Evolutionary conservation across 1,140 invertebrate genomes (phyloP).

Genomic region (Drosophila malerkotliana): DNA sequence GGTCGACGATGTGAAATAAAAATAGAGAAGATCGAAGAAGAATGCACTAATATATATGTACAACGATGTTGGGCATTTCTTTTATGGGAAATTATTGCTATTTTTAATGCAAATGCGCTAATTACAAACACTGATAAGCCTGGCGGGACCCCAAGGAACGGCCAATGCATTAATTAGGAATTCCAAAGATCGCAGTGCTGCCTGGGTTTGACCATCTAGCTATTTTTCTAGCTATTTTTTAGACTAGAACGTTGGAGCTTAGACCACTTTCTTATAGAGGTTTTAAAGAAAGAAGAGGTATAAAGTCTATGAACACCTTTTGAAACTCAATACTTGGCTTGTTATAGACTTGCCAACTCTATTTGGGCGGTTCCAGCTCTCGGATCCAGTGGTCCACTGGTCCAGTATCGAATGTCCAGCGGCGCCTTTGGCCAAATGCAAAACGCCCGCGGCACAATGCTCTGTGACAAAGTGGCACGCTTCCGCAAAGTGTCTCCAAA

Average conservation of each 20-base stretch:
- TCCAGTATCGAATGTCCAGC: conserved; percentile 41
- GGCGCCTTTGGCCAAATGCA: conserved; percentile 67
- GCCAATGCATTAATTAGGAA: conserved; percentile 65
- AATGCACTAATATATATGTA: conserved; percentile 36
- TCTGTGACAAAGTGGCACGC: conserved; percentile 77
- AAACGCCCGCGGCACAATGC: conserved; percentile 76
- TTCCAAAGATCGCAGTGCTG: conserved; percentile 39
- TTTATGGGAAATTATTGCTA: conserved; percentile 81
- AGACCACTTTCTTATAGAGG: too few species aligned
- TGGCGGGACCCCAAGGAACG: conserved; percentile 24
- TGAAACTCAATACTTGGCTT: background rate
- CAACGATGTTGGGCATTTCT: conserved; percentile 64
- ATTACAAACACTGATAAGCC: conserved; percentile 82
- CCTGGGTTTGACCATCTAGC: conserved; percentile 12
- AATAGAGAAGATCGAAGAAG: background rate
- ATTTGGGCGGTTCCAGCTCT: background rate
- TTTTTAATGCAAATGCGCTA: conserved; percentile 83
- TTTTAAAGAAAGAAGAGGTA: too few species aligned
- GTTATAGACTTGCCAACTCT: conserved; percentile 6
- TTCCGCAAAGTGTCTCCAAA: conserved; percentile 77
- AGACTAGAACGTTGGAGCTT: too few species aligned
- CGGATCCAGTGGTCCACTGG: background rate
- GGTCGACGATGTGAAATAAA: background rate
- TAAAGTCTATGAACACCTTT: background rate
- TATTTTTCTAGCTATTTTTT: background rate